Evolutionary conservation across 2,113 vertebrate genomes (phyloP).

Genomic region (Callaeas wilsoni): DNA sequence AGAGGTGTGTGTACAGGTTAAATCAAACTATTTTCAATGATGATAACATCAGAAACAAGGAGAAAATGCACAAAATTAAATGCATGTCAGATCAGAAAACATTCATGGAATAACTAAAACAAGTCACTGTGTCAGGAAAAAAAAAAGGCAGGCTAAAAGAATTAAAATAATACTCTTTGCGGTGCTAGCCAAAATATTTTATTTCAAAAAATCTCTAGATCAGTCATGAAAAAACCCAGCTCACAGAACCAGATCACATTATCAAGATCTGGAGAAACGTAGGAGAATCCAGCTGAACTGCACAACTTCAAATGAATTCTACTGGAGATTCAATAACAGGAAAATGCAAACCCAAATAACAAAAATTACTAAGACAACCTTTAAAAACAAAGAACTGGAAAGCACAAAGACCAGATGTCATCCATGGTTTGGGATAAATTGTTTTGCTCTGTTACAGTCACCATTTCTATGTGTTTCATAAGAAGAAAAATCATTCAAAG

Average conservation of each 20-base stretch:
- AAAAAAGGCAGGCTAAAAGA: not conserved
- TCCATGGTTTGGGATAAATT: not conserved
- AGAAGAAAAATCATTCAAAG: not conserved
- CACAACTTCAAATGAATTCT: not conserved
- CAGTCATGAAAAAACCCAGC: not conserved
- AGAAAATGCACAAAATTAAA: not conserved
- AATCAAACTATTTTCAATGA: not conserved
- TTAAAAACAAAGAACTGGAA: slow-evolving; percentile 19
- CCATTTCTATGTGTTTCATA: not conserved
- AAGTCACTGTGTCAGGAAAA: not conserved
- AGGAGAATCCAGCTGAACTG: not conserved
- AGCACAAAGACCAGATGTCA: not conserved
- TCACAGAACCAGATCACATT: not conserved
- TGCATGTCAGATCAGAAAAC: not conserved
- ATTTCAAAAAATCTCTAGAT: slow-evolving; percentile 3
- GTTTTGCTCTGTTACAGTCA: not conserved
- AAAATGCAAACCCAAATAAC: slow-evolving; percentile 11
- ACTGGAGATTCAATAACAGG: not conserved
- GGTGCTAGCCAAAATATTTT: not conserved
- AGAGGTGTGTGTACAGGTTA: not conserved
- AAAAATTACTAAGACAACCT: not conserved
- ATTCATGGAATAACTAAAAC: not conserved
- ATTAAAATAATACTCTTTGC: not conserved
- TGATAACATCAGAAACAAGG: not conserved
- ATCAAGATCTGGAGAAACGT: not conserved